Evolutionary conservation across 2,888 invertebrate genomes (phyloP).

Genomic region (Melikaiella ostensackeni): DNA sequence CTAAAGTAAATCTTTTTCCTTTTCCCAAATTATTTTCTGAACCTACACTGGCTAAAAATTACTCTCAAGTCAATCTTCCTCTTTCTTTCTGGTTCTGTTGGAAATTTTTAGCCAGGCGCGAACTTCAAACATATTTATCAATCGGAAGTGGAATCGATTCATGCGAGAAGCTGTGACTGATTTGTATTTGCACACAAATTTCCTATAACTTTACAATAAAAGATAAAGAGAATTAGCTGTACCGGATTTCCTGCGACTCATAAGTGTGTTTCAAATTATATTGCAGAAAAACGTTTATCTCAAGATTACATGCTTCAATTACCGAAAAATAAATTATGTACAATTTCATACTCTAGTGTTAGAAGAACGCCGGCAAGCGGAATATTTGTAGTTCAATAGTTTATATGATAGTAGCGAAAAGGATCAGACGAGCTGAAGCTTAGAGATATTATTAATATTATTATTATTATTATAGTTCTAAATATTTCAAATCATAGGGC

Average conservation of each 20-base stretch:
- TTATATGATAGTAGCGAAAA: slow-evolving; percentile 13
- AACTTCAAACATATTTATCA: not conserved
- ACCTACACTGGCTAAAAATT: slow-evolving; percentile 2
- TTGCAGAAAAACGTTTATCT: slow-evolving; percentile 12
- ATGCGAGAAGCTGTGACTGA: slow-evolving; percentile 22
- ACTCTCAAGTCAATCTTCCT: not conserved
- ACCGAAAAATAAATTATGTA: slow-evolving; percentile 41
- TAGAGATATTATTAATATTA: slow-evolving; percentile 31
- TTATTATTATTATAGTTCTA: slow-evolving; percentile 31
- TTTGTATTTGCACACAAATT: slow-evolving; percentile 6
- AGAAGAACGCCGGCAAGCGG: slow-evolving; percentile 38
- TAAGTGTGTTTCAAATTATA: slow-evolving; percentile 26
- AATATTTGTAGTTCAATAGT: slow-evolving; percentile 22
- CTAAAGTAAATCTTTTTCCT: slow-evolving; percentile 9
- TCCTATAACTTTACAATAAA: not conserved
- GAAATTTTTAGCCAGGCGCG: slow-evolving; percentile 9
- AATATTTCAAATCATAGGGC: slow-evolving; percentile 36
- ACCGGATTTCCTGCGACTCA: not conserved
- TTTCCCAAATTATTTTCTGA: not conserved
- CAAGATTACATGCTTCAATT: slow-evolving; percentile 28
- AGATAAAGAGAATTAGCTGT: slow-evolving; percentile 25
- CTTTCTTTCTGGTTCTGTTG: not conserved
- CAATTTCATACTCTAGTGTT: slow-evolving; percentile 35
- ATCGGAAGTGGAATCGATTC: slow-evolving; percentile 19
- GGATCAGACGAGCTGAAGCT: slow-evolving; percentile 30